Percentiles rank a stretch among this genome's conserved stretches.
Conservation (phyloP, 2,797 vertebrate genomes). For the Pelobates cultripes region DNA sequence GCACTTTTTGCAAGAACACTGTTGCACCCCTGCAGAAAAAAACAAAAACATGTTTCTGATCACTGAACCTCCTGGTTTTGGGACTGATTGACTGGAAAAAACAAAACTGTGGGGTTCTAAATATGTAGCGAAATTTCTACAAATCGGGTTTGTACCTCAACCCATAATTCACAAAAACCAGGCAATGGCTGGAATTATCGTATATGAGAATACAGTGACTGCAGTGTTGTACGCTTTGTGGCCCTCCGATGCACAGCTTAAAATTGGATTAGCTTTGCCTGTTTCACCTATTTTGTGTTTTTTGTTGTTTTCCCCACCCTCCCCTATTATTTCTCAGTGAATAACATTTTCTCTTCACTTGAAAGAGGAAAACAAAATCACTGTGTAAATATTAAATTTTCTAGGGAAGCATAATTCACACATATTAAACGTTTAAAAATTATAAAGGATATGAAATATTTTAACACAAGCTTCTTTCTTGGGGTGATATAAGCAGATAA, state of each 20-base stretch:
- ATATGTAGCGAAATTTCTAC: not conserved
- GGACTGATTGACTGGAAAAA: not conserved
- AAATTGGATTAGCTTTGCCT: not conserved
- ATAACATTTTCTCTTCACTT: not conserved
- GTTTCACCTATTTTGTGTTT: not conserved
- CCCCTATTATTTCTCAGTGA: not conserved
- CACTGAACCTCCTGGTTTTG: not conserved
- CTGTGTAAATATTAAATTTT: slow-evolving; percentile 39
- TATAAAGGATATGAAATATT: not conserved
- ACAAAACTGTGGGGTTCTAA: not conserved
- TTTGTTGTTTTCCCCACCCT: not conserved
- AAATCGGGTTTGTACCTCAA: slow-evolving; percentile 5
- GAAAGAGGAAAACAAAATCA: not conserved
- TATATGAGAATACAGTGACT: not conserved
- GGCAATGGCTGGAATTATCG: not conserved
- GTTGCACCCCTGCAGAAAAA: not conserved
- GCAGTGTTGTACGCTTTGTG: not conserved
- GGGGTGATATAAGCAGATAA: too few species aligned
- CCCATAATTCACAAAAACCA: not conserved
- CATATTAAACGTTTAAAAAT: slow-evolving; percentile 6
- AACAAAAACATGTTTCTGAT: not conserved
- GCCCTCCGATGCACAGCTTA: slow-evolving; percentile 6
- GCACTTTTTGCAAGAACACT: not conserved
- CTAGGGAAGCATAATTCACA: not conserved
- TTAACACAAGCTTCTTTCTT: too few species aligned